Evolutionary conservation across 2,888 invertebrate species (phyloP), one percentile per base, ranked within the genome.

Genomic region (Mechanitis mazaeus): DNA sequence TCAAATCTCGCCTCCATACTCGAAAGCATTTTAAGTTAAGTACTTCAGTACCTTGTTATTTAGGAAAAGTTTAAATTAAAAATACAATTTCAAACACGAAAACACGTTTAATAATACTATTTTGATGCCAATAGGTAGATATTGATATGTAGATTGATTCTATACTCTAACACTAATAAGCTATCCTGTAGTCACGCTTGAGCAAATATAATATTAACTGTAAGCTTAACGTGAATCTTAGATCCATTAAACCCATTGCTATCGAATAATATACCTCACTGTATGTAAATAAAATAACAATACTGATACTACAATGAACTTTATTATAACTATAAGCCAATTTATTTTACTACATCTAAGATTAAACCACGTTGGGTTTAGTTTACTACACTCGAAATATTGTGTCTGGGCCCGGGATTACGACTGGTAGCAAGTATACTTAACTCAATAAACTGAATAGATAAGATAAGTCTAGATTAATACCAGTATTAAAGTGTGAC

Each of bases 301-400:
- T 50, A 50, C 50, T 31, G 11, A 50, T 50, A 50, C 6, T 9
- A 50, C 5, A 50, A 50, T 31, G 31, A 31, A 50, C 28, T 6
- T 31, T 50, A 50, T 31, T 7, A 50, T 31, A 31, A 7, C 31
- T 50, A 45, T 46, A 31, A 56, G 46, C 47, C 47, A 53, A 46
- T 54, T 35, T 12, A 53, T 46, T 59, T 59, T 59, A 56, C 59
- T 54, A 53, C 46, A 56, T 9, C 33, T 31, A 50, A 50, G 50
- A 45, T 59, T 59, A n/a, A 31, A 42, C 38, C 45, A 56, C 53
- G 33, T 33, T 46, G 46, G 46, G 33, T 59, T 55, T 42, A 63
- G 20, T 63, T 59, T 59, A 63, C 55, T 58, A 45, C 63, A 50
- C 54, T 54, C 54, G 42, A 59, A 63, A 63, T 63, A 63, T 63